Percentiles rank a stretch among this genome's conserved stretches.
Evolutionary conservation across 2,888 invertebrate species (phyloP).

Genomic region (Tipula vernalis): DNA sequence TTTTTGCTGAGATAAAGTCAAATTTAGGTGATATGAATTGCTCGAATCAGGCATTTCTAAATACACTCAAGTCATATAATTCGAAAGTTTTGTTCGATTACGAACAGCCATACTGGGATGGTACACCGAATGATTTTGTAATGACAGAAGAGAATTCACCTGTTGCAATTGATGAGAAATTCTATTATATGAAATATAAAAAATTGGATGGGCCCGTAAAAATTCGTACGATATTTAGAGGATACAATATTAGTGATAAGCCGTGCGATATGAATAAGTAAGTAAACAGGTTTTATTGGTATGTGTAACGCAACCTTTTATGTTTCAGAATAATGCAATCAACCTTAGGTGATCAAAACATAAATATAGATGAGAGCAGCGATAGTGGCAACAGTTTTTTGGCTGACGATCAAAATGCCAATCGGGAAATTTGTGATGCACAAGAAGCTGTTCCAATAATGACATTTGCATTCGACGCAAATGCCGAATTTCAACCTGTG

Average conservation of each 20-base stretch:
- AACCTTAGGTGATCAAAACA: neutral
- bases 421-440: conserved; percentile 33
- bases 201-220: conserved; percentile 17
- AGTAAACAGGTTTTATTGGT: conserved; percentile 9
- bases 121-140: conserved; percentile 14
- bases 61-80: conserved; percentile 42
- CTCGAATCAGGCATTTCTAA: conserved; percentile 46
- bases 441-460: conserved; percentile 22
- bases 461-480: conserved; percentile 48
- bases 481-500: conserved; percentile 48
- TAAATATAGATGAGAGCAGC: neutral
- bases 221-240: conserved; percentile 27
- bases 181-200: conserved; percentile 6
- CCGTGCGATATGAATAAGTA: conserved; percentile 25
- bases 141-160: conserved; percentile 18
- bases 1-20: conserved; percentile 46
- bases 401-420: neutral
- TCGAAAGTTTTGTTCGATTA: conserved; percentile 24
- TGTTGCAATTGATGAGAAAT: conserved; percentile 9
- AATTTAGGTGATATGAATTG: conserved; percentile 47
- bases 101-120: conserved; percentile 27
- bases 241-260: conserved; percentile 29
- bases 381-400: neutral
- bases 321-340: neutral
- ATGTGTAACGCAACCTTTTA: neutral